Conservation (phyloP, 2,797 vertebrate species). For the Gymnoscopelus braueri region DNA sequence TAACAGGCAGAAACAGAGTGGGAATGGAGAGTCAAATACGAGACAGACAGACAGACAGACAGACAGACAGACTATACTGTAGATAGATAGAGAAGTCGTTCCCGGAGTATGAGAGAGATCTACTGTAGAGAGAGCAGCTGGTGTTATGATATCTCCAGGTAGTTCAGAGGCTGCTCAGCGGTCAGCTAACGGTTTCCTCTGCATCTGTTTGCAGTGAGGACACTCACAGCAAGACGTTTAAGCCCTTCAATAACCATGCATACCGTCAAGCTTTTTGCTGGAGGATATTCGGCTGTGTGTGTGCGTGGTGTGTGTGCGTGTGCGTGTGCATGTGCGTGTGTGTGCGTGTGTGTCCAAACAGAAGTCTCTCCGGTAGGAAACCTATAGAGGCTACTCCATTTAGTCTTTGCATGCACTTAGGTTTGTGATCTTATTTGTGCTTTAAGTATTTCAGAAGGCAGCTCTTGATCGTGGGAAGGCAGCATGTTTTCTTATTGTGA, state of each 20-base stretch:
- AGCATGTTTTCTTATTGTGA: no score
- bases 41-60: no score
- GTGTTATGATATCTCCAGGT: constrained; percentile 70
- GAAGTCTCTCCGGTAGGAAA: no score
- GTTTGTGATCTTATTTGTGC: neutral
- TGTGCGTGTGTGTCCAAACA: neutral
- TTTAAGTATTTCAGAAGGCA: no score
- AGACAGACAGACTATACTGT: no score
- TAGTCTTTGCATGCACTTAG: no score
- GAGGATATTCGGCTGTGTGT: constrained; percentile 14
- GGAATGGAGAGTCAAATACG: no score
- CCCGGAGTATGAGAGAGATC: constrained; percentile 45
- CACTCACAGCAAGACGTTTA: constrained; percentile 58
- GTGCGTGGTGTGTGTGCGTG: constrained; percentile 23
- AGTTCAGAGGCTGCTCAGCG: constrained; percentile 67
- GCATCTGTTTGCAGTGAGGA: constrained; percentile 65
- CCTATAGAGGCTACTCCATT: no score
- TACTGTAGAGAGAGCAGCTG: constrained; percentile 68
- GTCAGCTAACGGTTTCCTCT: constrained; percentile 68
- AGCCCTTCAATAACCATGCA: constrained; percentile 60
- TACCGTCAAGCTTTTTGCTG: constrained; percentile 48
- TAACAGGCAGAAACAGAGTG: no score
- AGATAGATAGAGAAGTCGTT: neutral
- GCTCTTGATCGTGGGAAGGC: no score
- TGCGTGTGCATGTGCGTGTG: constrained; percentile 12